Percentiles rank a stretch among this genome's conserved stretches.
Conservation (phyloP, 2,113 vertebrate species). For the Macquaria australasica region DNA sequence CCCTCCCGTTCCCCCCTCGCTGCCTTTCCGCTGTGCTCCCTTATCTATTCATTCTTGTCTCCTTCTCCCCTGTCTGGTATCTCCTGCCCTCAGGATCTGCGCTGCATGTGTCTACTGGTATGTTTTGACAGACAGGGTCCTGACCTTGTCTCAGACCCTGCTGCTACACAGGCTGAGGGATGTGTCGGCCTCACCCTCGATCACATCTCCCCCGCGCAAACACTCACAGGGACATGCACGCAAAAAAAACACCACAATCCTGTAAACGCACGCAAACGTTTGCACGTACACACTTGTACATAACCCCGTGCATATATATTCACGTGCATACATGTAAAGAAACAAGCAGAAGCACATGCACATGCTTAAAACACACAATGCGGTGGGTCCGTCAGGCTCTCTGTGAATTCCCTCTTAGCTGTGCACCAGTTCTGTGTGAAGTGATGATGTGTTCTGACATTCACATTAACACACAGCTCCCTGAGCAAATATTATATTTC, state of each 20-base stretch:
- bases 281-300: not conserved
- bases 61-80: slow-evolving; percentile 55
- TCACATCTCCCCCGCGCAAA: slow-evolving; percentile 29
- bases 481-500: slow-evolving; percentile 23
- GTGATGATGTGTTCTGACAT: slow-evolving; percentile 52
- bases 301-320: not conserved
- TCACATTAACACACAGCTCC: slow-evolving; percentile 34
- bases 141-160: slow-evolving; percentile 67
- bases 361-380: not conserved
- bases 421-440: slow-evolving; percentile 20
- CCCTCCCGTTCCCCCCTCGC: not conserved
- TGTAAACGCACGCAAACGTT: not conserved
- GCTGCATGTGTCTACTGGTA: slow-evolving; percentile 70
- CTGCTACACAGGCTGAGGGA: slow-evolving; percentile 58
- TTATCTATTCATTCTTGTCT: slow-evolving; percentile 74
- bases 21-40: slow-evolving; percentile 33
- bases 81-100: slow-evolving; percentile 66
- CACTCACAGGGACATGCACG: slow-evolving; percentile 19
- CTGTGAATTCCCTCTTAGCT: slow-evolving; percentile 29
- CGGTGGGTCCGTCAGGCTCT: not conserved
- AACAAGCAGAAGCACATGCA: not conserved
- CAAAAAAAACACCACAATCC: not conserved
- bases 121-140: slow-evolving; percentile 74
- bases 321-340: not conserved
- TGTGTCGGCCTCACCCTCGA: slow-evolving; percentile 55